Base-by-base conservation (phyloP, 2,113 vertebrate genomes). In the Pseudorhombus dupliciocellatus region DNA sequence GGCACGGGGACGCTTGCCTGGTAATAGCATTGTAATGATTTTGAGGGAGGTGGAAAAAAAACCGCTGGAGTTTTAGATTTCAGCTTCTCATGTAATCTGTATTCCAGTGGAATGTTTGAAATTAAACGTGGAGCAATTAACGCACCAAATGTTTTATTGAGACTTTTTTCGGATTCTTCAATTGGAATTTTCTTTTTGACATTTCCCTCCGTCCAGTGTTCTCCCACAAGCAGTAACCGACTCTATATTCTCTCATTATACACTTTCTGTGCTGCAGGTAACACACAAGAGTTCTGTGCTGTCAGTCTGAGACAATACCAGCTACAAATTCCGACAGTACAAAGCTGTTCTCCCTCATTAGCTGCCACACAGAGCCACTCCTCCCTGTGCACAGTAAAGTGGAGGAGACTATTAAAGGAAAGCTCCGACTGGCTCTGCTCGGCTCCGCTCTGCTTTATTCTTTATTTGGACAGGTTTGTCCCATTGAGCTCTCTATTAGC, bases 401-500 rank as follows among this genome's bases (percentile, higher is more conserved):
- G 75, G 84, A 87, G 81, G 34, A 60, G 65, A 84, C 89, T 81
- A 87, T 85, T 91, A 87, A 84, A 84, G 76, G 75, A 52, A 51
- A 75, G 75, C 82, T 77, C 46, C 77, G 77, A 81, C 86, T 85
- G 86, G 85, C 86, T 85, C 74, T 11, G 26, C 75, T 67, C 48
- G 7, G 50, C 46, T 67, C 57, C 46, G 1, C 75, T 69, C 71
- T 31, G 80, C 86, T 88, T 80, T 87, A 71, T 91, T 88, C 89
- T 91, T 81, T 85, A 88, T 91, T 89, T 92, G 86, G 87, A 90
- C 88, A 91, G 88, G 89, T 88, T 87, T 74, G 87, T 90, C 81
- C 86, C 83, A 55, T 64, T 84, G 84, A 90, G 87, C 77, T 52
- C 88, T 92, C 87, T 89, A 92, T 90, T 91, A 89, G 82, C 81